Base-by-base conservation (phyloP, 2,888 invertebrate species). In the Mimumesa dahlbomi region DNA sequence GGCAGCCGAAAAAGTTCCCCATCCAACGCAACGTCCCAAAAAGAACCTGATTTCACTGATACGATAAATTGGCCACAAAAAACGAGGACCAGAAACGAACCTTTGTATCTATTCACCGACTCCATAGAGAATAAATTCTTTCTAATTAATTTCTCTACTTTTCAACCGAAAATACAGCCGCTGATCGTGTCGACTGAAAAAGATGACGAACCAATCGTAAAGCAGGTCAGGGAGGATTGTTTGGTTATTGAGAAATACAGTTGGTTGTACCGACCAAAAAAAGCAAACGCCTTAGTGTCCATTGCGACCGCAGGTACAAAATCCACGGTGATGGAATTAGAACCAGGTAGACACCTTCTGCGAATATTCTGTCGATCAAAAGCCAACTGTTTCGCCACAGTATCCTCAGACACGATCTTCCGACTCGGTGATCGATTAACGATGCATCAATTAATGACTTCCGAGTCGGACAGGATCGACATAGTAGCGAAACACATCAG, bases 91-190 rank as follows among this genome's bases (percentile, higher is more conserved):
- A 75, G 71, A 50, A 79, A 82, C 70, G 82, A 83, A 25, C 77
- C 82, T 0, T 19, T 85, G 7, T 85, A 85, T 48, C 48, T 85
- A 0, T 75, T 85, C 36, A 66, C 73, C 31, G 85, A 85, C 50
- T 85, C 85, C 0, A 0, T 67, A 3, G 68, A 79, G 0, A 34
- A 58, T 0, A 85, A 81, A 52, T 83, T 85, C 22, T 75, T 84
- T 22, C 59, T 85, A 0, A 42, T 85, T 6, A 69, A 63, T 42
- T 73, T 82, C 38, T 72, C 75, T 14, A 57, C 66, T 6, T 45
- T 66, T 2, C 29, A 46, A n/a, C 13, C 36, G n/a, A 34, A 7
- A 40, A n/a, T 36, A 5, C 11, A 0, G 5, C 36, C 36, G 2
- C 2, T 4, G n/a, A n/a, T n/a, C n/a, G n/a, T n/a, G n/a, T n/a